Base-by-base conservation (phyloP, 2,888 invertebrate genomes). In the Blera fallax region DNA sequence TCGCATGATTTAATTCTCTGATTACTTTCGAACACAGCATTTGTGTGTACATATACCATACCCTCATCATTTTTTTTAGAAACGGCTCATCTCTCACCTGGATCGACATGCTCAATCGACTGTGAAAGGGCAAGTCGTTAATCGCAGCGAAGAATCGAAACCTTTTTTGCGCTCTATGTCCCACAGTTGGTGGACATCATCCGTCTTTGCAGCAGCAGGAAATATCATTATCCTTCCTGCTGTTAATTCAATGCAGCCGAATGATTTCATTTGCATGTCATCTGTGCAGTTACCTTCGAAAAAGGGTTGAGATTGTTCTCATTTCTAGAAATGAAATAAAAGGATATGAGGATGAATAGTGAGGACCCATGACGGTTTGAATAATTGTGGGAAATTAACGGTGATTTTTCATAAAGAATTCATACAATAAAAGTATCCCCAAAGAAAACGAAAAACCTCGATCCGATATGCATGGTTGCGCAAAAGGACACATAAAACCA, bases 331-430 rank as follows among this genome's bases (percentile, higher is more conserved):
- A 10, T 10, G 37, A 43, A 32, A 18, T 10, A 16, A 54, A 60
- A 60, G 34, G 52, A 67, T 54, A 5, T n/a, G 56, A 45, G 6
- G 16, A 11, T 43, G 16, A 54, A 32, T 24, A n/a, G 24, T 58
- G 27, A 29, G 40, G 52, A 69, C 34, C 52, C n/a, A 52, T 50
- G 32, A 64, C 48, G 56, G 37, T 8, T 67, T 73, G 65, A 80
- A 80, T 80, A 67, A 73, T 80, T 80, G 73, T 73, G 80, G 80
- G 80, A 80, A 65, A 58, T 73, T 73, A 80, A 65, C 32, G 50
- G 48, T 40, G 73, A 60, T 73, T 58, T 24, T 56, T 54, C 16
- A 72, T 56, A 56, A 72, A 37, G 16, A 72, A n/a, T n/a, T 24
- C 56, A 48, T 56, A 72, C 64, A 56, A 65, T 37, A n/a, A 54